phyloP scores from a whole-genome alignment of 2,797 vertebrate species.

The Prionace glauca region DNA sequence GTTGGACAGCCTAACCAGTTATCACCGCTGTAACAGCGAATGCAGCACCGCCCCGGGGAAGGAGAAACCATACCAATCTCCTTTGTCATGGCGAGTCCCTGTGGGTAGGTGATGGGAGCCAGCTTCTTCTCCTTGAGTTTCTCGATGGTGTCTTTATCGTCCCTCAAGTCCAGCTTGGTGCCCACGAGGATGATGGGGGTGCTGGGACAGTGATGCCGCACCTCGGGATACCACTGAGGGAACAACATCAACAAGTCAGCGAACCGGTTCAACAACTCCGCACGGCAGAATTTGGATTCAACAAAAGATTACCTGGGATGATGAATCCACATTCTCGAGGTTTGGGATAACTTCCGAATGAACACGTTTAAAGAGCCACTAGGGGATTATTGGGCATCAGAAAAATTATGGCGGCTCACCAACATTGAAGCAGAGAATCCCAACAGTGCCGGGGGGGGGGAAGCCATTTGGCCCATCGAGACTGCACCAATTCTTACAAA shows the following conservation, averaged over 20 bases:
- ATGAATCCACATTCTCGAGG: no score
- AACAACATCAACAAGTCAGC: neutral
- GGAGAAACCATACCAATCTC: conserved; percentile 56
- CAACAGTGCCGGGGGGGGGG: no score
- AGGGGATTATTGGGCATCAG: no score
- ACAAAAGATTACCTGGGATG: no score
- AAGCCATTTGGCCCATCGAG: no score
- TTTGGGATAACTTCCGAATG: no score
- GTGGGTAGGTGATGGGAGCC: conserved; percentile 68
- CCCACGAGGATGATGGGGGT: conserved; percentile 84
- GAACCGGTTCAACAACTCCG: neutral
- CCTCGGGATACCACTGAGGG: conserved; percentile 80
- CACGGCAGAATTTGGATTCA: no score
- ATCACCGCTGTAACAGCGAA: neutral
- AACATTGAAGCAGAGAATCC: no score
- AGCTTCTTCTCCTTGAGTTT: conserved; percentile 89
- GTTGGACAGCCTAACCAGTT: neutral
- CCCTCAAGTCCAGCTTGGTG: conserved; percentile 85
- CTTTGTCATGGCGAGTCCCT: conserved; percentile 67
- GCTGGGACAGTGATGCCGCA: conserved; percentile 83
- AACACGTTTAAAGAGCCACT: no score
- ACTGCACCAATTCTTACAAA: no score
- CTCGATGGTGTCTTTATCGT: conserved; percentile 88
- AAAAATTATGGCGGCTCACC: no score
- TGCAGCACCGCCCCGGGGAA: neutral